Evolutionary conservation across 2,113 vertebrate species (phyloP), one percentile per base, ranked within the genome.

Genomic region (Hystrix brachyura): DNA sequence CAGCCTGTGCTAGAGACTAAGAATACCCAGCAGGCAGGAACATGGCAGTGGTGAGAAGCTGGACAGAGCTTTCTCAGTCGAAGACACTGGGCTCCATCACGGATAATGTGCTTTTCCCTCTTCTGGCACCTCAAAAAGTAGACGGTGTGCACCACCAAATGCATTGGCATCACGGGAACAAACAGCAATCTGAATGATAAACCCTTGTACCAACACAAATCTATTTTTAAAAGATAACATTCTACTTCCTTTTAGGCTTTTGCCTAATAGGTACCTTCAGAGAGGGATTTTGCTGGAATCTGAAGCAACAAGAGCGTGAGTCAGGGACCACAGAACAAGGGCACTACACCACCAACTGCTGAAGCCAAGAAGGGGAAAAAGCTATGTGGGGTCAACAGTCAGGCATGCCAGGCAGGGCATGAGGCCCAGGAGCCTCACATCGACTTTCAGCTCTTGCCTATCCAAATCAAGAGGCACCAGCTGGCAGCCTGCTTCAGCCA

Each of bases 401-500:
- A 95, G 98, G 97, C 97, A 38, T 14, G 86, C 97, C 98, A 95
- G 97, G 94, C 53, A 87, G 93, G 59, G 23, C 76, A 2, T 19
- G 69, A 91, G 80, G 91, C 74, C 74, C 76, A 21, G 78, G 51
- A 46, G 29, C 94, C 94, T 71, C 97, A 64, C 90, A 69, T 95
- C 96, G 48, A 74, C 97, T 84, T 80, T 65, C 21, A 65, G 96
- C 87, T 91, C 97, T 86, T 51, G 94, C 89, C 93, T 4, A 0
- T 64, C 48, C 10, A 51, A 74, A 93, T 86, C 80, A 91, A 95
- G 96, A 34, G 0, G 95, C 93, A 62, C 72, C 69, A 93, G 95
- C 97, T 87, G 97, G 97, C 97, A 98, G 97, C 97, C 98, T 96
- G 91, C 96, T 87, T 86, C 64, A 57, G 90, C 95, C 97, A 87